phyloP scores from a whole-genome alignment of 2,113 vertebrate genomes.

The Psilopsiagon aurifrons region DNA sequence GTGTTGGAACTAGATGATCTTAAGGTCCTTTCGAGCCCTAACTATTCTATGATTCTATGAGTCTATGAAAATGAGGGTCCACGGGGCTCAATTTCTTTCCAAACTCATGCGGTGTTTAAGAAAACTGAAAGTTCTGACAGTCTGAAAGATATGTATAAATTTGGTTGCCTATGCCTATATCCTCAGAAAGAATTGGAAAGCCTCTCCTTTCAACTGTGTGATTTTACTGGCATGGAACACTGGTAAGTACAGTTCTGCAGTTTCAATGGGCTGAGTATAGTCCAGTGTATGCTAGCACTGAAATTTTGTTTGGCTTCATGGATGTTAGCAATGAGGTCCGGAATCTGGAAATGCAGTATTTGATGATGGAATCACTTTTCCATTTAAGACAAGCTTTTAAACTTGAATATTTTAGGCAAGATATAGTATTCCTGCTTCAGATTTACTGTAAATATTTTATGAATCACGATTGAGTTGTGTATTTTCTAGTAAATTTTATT shows the following conservation, averaged over 20 bases:
- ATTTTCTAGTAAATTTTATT: background rate
- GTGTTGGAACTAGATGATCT: too few relatives aligned
- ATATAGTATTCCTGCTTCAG: background rate
- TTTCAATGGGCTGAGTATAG: background rate
- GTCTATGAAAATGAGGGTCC: background rate
- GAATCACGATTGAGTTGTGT: background rate
- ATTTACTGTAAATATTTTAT: background rate
- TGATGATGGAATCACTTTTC: background rate
- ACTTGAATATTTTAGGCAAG: background rate
- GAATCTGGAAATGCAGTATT: background rate
- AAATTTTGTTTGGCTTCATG: background rate
- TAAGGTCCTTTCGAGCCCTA: too few relatives aligned
- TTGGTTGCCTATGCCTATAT: background rate
- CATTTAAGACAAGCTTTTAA: background rate
- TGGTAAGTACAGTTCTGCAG: background rate
- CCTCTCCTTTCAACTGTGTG: background rate
- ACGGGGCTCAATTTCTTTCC: background rate
- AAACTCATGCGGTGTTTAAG: background rate
- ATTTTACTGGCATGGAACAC: background rate
- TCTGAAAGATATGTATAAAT: background rate
- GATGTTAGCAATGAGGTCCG: background rate
- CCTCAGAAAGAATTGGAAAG: background rate
- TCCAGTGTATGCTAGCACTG: background rate
- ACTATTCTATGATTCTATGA: too few relatives aligned
- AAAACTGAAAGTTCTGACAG: background rate